phyloP scores from a whole-genome alignment of 2,797 vertebrate genomes.

The Enteromius viviparus region DNA sequence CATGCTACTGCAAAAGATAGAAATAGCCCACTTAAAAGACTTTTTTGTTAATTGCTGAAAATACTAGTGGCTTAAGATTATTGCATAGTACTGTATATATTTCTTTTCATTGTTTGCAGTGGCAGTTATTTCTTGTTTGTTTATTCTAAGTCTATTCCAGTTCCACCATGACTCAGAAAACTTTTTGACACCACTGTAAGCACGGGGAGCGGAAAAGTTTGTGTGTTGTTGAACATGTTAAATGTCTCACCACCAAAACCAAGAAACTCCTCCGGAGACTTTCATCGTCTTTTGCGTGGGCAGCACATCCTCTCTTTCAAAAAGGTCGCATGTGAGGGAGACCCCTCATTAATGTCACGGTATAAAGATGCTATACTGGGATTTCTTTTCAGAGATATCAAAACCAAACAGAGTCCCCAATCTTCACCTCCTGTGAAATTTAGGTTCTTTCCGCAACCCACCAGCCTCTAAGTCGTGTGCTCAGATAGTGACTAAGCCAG shows the following conservation, averaged over 20 bases:
- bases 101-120: background rate
- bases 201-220: constrained; percentile 32
- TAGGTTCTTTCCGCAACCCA: constrained; percentile 1
- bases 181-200: background rate
- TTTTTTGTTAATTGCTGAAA: too few relatives aligned
- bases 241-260: constrained; percentile 21
- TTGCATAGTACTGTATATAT: too few relatives aligned
- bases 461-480: background rate
- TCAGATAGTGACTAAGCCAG: background rate
- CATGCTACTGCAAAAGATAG: too few relatives aligned
- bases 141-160: constrained; percentile 29
- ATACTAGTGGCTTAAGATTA: too few relatives aligned
- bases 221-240: constrained; percentile 25
- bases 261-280: constrained; percentile 41
- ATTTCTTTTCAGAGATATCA: constrained; percentile 42
- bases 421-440: background rate
- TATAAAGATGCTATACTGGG: constrained; percentile 34
- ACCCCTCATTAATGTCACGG: constrained; percentile 59
- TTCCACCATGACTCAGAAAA: constrained; percentile 52
- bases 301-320: constrained; percentile 7
- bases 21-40: too few relatives aligned
- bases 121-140: constrained; percentile 24
- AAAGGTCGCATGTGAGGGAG: constrained; percentile 56
- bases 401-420: constrained; percentile 28
- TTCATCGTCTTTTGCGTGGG: constrained; percentile 35